These are phyloP conservation scores for Aphelocoma coerulescens DNA, from an alignment of 2,113 vertebrate species.

Conservation along the genomic window DNA sequence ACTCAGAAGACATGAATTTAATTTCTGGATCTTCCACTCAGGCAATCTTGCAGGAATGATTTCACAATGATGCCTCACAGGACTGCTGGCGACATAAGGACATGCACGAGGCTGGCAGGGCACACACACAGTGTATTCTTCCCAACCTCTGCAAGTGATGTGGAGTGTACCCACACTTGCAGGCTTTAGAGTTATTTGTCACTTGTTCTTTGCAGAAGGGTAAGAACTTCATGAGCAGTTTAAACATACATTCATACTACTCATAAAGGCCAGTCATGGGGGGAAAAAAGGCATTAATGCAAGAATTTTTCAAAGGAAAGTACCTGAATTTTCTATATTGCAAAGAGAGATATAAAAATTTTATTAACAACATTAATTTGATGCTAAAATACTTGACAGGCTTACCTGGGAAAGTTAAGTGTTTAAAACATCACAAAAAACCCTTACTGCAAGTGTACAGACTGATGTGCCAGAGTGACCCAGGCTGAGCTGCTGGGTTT, in stretches of 20 bases:
- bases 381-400: not conserved
- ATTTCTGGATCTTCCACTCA: not conserved
- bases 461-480: not conserved
- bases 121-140: not conserved
- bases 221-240: not conserved
- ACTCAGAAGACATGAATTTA: not conserved
- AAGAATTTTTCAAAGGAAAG: not conserved
- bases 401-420: not conserved
- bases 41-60: not conserved
- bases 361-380: not conserved
- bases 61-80: not conserved
- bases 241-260: not conserved
- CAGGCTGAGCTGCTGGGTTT: not conserved
- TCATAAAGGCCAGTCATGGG: not conserved
- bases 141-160: fast-evolving
- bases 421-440: not conserved
- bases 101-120: fast-evolving
- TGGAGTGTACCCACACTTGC: no score
- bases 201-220: not conserved
- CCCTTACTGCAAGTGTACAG: not conserved
- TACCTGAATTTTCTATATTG: not conserved
- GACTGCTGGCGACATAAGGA: not conserved
- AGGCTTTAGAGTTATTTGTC: not conserved
- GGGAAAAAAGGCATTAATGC: not conserved
- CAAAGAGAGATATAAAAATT: not conserved